Percentiles rank a stretch among this genome's conserved stretches.
Conservation (phyloP, 2,113 vertebrate species). For the Gambusia affinis region DNA sequence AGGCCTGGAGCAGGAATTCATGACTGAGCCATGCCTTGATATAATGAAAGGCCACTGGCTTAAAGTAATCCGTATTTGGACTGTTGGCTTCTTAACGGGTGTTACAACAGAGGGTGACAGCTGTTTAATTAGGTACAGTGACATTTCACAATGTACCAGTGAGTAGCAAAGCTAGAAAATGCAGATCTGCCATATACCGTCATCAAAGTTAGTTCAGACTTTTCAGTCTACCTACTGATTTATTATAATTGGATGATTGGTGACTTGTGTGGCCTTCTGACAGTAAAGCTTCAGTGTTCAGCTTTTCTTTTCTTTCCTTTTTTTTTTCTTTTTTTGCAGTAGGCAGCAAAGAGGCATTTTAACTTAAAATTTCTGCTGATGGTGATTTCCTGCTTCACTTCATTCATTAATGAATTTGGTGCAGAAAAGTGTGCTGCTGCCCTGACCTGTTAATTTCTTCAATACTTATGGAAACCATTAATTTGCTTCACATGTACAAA, state of each 20-base stretch:
- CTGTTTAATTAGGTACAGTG: constrained; percentile 56
- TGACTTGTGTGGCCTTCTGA: background rate
- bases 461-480: constrained; percentile 27
- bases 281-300: background rate
- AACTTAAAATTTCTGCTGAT: constrained; percentile 13
- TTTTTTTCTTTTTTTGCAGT: background rate
- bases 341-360: constrained; percentile 14
- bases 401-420: constrained; percentile 43
- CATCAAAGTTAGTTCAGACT: background rate
- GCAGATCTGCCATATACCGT: background rate
- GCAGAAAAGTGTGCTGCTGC: constrained; percentile 11
- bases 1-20: constrained; percentile 55
- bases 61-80: constrained; percentile 61
- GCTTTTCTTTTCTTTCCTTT: no score
- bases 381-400: constrained; percentile 47
- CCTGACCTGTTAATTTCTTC: constrained; percentile 38
- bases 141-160: constrained; percentile 21
- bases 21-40: constrained; percentile 53
- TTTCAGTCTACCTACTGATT: constrained; percentile 13
- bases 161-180: constrained; percentile 26
- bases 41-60: constrained; percentile 62
- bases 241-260: constrained; percentile 21
- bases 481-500: constrained; percentile 20
- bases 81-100: constrained; percentile 44
- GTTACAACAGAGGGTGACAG: constrained; percentile 35